Percentiles rank a stretch among this genome's conserved stretches.
These are phyloP conservation scores for Cataglyphis albicans DNA, from an alignment of 2,888 invertebrate genomes.

Conservation along the genomic window DNA sequence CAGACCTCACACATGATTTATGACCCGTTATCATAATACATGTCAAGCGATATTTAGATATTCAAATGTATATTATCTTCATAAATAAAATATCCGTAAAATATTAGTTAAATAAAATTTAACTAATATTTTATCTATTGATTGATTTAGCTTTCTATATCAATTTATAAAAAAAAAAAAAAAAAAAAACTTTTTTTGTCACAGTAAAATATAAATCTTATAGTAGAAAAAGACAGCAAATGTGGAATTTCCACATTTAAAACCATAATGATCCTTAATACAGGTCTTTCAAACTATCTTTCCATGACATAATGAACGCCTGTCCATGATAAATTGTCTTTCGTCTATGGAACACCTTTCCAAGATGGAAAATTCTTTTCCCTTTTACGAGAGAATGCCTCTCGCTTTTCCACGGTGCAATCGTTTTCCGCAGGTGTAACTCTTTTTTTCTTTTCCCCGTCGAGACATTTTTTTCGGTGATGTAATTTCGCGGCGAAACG, in stretches of 20 bases:
- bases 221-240: neutral
- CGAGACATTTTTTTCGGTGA: conserved; percentile 34
- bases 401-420: conserved; percentile 28
- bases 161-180: too few species aligned
- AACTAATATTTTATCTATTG: neutral
- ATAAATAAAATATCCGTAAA: neutral
- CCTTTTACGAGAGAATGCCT: conserved; percentile 8
- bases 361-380: conserved; percentile 10
- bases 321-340: conserved; percentile 33
- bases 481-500: conserved; percentile 42
- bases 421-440: neutral
- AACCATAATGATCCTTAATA: neutral
- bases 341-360: neutral
- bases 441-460: neutral
- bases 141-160: neutral
- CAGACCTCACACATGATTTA: neutral
- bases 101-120: neutral
- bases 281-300: conserved; percentile 12
- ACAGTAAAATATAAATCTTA: neutral
- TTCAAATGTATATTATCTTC: neutral
- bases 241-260: neutral
- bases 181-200: neutral
- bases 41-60: neutral
- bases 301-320: conserved; percentile 15
- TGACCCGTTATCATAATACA: neutral